Evolutionary conservation across 2,888 invertebrate genomes (phyloP), one percentile per base, ranked within the genome.

Genomic region (Leptopilina syphax): DNA sequence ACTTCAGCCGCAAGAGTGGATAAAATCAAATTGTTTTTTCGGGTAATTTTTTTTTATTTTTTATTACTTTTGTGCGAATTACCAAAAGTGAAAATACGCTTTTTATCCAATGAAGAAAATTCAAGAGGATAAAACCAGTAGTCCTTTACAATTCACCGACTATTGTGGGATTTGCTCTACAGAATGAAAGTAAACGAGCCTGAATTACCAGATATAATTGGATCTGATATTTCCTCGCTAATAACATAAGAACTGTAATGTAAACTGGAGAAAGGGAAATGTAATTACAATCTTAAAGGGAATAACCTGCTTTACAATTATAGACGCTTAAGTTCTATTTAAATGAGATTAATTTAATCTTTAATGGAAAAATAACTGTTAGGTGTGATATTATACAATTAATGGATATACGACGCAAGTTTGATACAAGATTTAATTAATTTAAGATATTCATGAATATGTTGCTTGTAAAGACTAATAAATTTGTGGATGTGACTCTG

Each of bases 111-210:
- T 4, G 50, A 27, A 54, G 13, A 70, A 70, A 50, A 70, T 50
- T 70, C 24, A 18, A 10, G 27, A 13, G 24, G 12, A 70, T 70
- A 54, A 70, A 63, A 63, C n/a, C 63, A 63, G 63, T 50, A 10
- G 50, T 24, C 24, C n/a, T 24, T 63, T 27, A 70, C 1, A 70
- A 70, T 70, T 13, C 12, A 50, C 18, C 18, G 47, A 10, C 68
- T 50, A 70, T 70, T 70, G 68, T 70, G 50, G n/a, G 12, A 50
- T 70, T 70, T 24, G 12, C 50, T 50, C 50, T 50, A 18, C 24
- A 68, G 47, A 70, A 70, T 70, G 24, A 70, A 70, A 50, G 68
- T 70, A 70, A 70, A 70, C 68, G 68, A 70, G 68, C 50, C 50
- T 24, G 68, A 70, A 70, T 70, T 70, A 47, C 68, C 47, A 24